Evolutionary conservation across 2,113 vertebrate genomes (phyloP).

Genomic region (Cricetomys ansorgei): DNA sequence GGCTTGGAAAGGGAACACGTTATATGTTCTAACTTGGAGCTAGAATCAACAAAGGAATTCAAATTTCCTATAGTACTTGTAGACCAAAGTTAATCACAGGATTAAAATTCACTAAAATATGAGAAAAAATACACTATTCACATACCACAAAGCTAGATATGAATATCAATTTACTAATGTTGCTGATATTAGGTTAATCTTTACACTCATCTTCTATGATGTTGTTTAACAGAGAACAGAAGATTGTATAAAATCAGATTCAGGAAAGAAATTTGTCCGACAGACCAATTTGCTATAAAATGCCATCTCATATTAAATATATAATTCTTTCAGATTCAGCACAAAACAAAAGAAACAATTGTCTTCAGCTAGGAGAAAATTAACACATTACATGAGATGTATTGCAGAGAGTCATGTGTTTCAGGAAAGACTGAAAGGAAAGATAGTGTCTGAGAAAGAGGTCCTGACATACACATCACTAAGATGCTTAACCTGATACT

Average conservation of each 20-base stretch:
- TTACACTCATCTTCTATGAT: not conserved
- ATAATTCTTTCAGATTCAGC: conserved; percentile 33
- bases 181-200: not conserved
- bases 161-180: not conserved
- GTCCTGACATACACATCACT: not conserved
- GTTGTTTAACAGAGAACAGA: not conserved
- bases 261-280: conserved; percentile 18
- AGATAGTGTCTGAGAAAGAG: not conserved
- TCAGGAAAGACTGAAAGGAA: not conserved
- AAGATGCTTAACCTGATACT: not conserved
- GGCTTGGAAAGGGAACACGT: not conserved
- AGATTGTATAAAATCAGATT: conserved; percentile 19
- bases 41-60: conserved; percentile 23
- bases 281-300: conserved; percentile 32
- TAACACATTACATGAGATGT: not conserved
- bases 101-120: conserved; percentile 44
- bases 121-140: conserved; percentile 8
- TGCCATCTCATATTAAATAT: not conserved
- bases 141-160: not conserved
- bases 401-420: not conserved
- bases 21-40: not conserved
- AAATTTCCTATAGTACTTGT: conserved; percentile 29
- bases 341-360: not conserved
- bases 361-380: not conserved
- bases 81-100: conserved; percentile 26